Conservation (phyloP, 2,888 invertebrate genomes). For the Lathronympha strigana region DNA sequence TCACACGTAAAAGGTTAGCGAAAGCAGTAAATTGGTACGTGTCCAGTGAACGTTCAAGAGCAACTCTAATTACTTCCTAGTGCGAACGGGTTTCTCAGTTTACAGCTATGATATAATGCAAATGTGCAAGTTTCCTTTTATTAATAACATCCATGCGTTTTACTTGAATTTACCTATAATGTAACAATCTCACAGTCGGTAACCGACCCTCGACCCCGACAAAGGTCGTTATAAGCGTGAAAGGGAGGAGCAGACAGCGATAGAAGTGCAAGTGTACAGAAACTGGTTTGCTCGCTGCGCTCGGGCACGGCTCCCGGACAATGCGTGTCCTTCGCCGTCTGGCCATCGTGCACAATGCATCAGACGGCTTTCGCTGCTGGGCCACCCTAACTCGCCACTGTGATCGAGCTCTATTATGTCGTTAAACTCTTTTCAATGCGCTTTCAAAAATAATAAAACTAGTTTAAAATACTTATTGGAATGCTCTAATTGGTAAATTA, state of each 20-base stretch:
- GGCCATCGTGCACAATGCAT: conserved; percentile 60
- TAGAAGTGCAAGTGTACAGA: conserved; percentile 70
- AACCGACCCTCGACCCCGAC: conserved; percentile 48
- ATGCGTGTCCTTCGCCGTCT: conserved; percentile 70
- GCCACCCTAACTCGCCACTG: conserved; percentile 19
- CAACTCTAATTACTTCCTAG: conserved; percentile 59
- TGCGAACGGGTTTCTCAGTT: conserved; percentile 43
- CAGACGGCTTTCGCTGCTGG: conserved; percentile 38
- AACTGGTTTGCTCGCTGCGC: conserved; percentile 66
- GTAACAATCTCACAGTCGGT: conserved; percentile 46
- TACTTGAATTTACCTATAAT: conserved; percentile 49
- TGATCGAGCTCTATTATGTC: conserved; percentile 18
- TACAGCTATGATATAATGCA: conserved; percentile 35
- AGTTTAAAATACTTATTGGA: conserved; percentile 2
- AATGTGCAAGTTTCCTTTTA: conserved; percentile 21
- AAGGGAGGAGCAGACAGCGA: conserved; percentile 59
- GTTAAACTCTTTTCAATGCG: conserved; percentile 6
- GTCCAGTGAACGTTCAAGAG: conserved; percentile 56
- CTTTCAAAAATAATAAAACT: conserved; percentile 1
- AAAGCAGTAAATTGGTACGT: conserved; percentile 58
- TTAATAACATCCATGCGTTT: conserved; percentile 35
- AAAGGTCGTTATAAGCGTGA: conserved; percentile 58
- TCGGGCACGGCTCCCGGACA: conserved; percentile 51
- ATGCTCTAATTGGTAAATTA: background rate
- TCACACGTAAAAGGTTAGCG: conserved; percentile 46